Conservation (phyloP, 2,888 invertebrate species). For the Pammene fasciana region DNA sequence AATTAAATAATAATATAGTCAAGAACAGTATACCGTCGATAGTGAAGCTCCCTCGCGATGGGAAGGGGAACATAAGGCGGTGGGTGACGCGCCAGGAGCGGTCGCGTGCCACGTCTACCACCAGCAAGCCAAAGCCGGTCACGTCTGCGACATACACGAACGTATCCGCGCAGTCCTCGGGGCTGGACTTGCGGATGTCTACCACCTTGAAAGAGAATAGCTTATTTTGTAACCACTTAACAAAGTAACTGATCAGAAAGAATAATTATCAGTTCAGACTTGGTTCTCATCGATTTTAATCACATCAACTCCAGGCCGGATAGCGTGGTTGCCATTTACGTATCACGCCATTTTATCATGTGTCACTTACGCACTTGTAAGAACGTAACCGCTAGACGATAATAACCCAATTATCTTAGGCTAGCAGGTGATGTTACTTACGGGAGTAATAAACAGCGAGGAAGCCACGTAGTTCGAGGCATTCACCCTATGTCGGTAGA, state of each 20-base stretch:
- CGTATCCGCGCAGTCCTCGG: constrained; percentile 81
- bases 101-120: constrained; percentile 83
- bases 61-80: constrained; percentile 86
- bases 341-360: too few relatives aligned
- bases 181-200: constrained; percentile 78
- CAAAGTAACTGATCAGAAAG: not conserved
- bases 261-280: not conserved
- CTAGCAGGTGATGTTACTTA: constrained; percentile 51
- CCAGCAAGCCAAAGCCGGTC: constrained; percentile 84
- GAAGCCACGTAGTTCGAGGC: constrained; percentile 67
- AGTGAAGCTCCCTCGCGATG: constrained; percentile 84
- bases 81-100: constrained; percentile 85
- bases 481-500: constrained; percentile 84
- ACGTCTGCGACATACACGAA: constrained; percentile 89
- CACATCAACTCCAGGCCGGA: too few relatives aligned
- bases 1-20: too few relatives aligned
- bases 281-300: not conserved
- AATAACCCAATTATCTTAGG: too few relatives aligned
- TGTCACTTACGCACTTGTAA: too few relatives aligned
- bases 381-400: too few relatives aligned
- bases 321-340: too few relatives aligned
- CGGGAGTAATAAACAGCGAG: constrained; percentile 86
- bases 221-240: not conserved
- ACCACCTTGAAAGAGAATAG: constrained; percentile 72
- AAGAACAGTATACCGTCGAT: constrained; percentile 77